Evolutionary conservation across 2,797 vertebrate species (phyloP), one percentile per base, ranked within the genome.

Genomic region (Hydrocynus forskahlii): DNA sequence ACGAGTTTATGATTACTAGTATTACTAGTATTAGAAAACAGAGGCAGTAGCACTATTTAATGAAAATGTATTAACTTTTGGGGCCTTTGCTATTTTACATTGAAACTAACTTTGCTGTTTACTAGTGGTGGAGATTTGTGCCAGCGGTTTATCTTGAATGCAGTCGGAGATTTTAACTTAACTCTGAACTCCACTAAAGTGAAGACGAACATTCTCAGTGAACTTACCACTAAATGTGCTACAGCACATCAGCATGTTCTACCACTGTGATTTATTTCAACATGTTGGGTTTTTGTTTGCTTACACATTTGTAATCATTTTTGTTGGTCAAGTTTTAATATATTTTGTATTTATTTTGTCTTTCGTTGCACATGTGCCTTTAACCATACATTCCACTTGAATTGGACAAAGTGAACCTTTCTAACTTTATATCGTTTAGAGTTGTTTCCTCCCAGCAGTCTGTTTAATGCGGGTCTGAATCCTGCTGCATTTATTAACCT

Each of bases 331-430:
- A 50, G 62, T 64, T 54, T 17, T 13, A 68, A 29, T 70, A 68
- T 76, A n/a, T 76, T 81, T 78, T 23, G 25, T 75, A 64, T 80
- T 75, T 80, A 64, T 81, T 81, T 67, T 38, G 5, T 40, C 10
- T 80, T 81, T 4, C 40, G 66, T 81, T 85, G 70, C 75, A 54
- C 71, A 60, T 38, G 84, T 85, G 81, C 84, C 84, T 83, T 85
- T 85, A 75, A 48, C 40, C 69, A 72, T 76, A 23, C 17, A 64
- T 54, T 62, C 38, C n/a, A 29, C 57, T 54, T 25, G 55, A 66
- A 69, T 74, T 54, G 79, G 29, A 29, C 25, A 76, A 52, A 73
- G 40, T 29, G 12, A 45, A 67, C 38, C 66, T 67, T 73, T 70
- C 8, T 23, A 55, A 64, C 35, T 7, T 48, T 1, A 52, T 14